Evolutionary conservation across 2,797 vertebrate genomes (phyloP).

Genomic region (Brotula barbata): DNA sequence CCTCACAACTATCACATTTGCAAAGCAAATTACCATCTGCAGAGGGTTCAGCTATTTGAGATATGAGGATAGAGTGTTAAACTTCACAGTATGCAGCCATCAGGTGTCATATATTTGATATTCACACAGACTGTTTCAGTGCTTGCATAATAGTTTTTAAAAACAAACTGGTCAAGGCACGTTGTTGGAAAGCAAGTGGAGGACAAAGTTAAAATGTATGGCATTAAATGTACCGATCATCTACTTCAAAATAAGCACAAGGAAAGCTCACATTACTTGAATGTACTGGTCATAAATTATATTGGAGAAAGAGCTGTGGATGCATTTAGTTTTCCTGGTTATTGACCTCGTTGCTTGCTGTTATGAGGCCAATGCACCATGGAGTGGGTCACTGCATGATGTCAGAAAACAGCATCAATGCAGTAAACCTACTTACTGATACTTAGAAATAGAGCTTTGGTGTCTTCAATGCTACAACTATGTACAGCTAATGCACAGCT

Average conservation of each 20-base stretch:
- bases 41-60: slow-evolving; percentile 9
- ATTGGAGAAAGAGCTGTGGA: slow-evolving; percentile 5
- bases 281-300: slow-evolving; percentile 11
- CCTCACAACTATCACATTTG: slow-evolving; percentile 15
- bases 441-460: background rate
- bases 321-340: slow-evolving; percentile 5
- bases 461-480: no score
- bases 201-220: slow-evolving; percentile 12
- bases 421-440: background rate
- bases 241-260: no score
- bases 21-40: slow-evolving; percentile 19
- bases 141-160: background rate
- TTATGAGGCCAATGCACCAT: background rate
- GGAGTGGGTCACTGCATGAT: background rate
- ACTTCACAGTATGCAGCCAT: background rate
- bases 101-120: slow-evolving; percentile 3
- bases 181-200: background rate
- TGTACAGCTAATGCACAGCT: no score
- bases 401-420: background rate
- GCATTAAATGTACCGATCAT: background rate
- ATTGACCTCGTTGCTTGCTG: slow-evolving; percentile 6
- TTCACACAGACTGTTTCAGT: background rate
- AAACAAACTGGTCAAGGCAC: slow-evolving; percentile 6
- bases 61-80: slow-evolving; percentile 8
- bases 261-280: slow-evolving; percentile 1